Base-by-base conservation (phyloP, 1,140 invertebrate genomes). In the Drosophila sp. region DNA sequence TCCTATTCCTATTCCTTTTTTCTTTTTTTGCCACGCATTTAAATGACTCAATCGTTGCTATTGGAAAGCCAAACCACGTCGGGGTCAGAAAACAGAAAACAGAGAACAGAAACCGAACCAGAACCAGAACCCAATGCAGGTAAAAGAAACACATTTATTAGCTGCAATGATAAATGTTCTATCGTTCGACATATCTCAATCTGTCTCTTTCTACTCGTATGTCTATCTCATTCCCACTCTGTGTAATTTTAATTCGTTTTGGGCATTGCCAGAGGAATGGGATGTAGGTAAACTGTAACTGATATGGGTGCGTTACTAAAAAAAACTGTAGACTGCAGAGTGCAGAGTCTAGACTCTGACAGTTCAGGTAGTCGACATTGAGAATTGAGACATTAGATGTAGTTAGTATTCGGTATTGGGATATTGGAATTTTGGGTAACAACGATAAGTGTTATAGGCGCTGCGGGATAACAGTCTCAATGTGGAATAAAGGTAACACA, bases 241-340 rank as follows among this genome's bases (percentile, higher is more conserved):
- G 45, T 87, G 83, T 87, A 87, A 87, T 87, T 87, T 87, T 82
- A 87, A 87, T 87, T 87, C 82, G 82, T 89, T 86, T 87, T 82
- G 82, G 82, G 82, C 79, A 78, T 45, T 45, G 69, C 65, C 65
- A 43, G 45, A 58, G 43, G 27, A 51, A 16, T 18, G 13, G 13
- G 14, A 13, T 13, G n/a, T 38, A 38, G 36, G 36, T 38, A 38
- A 38, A 38, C 50, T 46, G 82, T 89, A 89, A 87, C 69, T 82
- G 82, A 87, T 87, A 87, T 89, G 82, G 82, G 83, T 87, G 82
- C 82, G 65, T 73, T 61, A 69, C 70, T 7, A 11, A 45, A 41
- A 41, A 32, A 18, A 32, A 32, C 25, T 27, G 4, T 9, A 46
- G 21, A 21, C 16, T n/a, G n/a, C n/a, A n/a, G n/a, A n/a, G n/a